Conservation (phyloP, 2,797 vertebrate genomes). For the Furcifer pardalis region DNA sequence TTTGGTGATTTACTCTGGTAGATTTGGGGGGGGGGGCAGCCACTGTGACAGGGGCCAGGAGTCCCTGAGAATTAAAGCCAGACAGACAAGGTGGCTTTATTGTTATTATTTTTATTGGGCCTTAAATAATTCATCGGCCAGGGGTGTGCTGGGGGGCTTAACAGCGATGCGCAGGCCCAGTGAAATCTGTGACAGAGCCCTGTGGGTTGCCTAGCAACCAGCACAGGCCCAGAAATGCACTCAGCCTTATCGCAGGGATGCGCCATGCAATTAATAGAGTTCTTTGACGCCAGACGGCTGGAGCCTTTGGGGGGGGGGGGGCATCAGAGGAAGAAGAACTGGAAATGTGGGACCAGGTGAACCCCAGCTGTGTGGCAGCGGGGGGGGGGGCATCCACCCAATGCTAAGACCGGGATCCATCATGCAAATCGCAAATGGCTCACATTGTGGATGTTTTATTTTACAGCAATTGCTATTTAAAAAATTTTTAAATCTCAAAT, state of each 20-base stretch:
- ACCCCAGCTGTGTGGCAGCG: background rate
- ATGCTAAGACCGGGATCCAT: background rate
- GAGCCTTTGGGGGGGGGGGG: conserved; percentile 16
- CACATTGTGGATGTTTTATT: no score
- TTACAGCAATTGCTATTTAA: no score
- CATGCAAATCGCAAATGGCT: background rate
- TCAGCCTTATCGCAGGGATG: conserved; percentile 67
- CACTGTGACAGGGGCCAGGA: background rate
- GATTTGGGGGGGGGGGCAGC: background rate
- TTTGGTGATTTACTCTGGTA: conserved; percentile 1
- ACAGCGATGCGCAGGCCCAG: conserved; percentile 53
- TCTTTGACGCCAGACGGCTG: conserved; percentile 45
- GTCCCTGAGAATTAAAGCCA: conserved; percentile 25
- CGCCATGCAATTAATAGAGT: conserved; percentile 78
- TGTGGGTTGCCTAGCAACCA: conserved; percentile 80
- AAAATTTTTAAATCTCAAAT: no score
- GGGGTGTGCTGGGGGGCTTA: conserved; percentile 57
- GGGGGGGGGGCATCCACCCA: no score
- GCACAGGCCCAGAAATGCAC: conserved; percentile 65
- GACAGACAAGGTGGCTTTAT: background rate
- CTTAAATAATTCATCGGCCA: conserved; percentile 67
- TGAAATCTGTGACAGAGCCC: conserved; percentile 64
- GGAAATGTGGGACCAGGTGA: no score
- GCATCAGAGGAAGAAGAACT: background rate
- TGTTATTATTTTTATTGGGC: conserved; percentile 41